phyloP scores from a whole-genome alignment of 2,797 vertebrate species.

The Heliangelus exortis region DNA sequence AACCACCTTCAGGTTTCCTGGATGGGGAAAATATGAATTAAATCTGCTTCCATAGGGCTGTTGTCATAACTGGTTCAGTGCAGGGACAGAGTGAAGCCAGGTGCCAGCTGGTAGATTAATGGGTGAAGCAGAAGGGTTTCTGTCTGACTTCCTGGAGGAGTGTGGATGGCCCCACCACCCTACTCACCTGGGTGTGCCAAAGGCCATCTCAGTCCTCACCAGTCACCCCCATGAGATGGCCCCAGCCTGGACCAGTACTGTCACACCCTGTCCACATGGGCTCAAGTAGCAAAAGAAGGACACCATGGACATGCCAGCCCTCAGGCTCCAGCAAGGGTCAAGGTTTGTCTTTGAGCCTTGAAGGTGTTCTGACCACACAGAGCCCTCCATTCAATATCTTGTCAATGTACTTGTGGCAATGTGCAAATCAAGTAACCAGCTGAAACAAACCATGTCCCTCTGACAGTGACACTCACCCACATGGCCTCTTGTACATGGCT shows the following conservation, averaged over 20 bases:
- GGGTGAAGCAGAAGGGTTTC: not conserved
- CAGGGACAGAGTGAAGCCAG: rapidly evolving
- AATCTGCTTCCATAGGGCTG: not conserved
- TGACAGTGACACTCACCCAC: not conserved
- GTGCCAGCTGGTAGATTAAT: not conserved
- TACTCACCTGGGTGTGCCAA: rapidly evolving
- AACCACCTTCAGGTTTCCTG: not conserved
- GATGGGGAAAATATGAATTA: not conserved
- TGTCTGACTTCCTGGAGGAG: not conserved
- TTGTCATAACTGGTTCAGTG: not conserved
- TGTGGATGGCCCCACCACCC: rapidly evolving
- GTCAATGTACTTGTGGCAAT: not conserved
- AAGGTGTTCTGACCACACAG: not conserved
- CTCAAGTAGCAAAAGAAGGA: not conserved
- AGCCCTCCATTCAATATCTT: not conserved
- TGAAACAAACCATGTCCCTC: not conserved
- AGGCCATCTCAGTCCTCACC: not conserved
- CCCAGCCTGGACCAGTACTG: not conserved
- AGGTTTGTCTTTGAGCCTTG: not conserved
- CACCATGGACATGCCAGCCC: not conserved
- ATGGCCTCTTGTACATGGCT: not conserved
- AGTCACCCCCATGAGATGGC: not conserved
- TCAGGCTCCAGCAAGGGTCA: not conserved
- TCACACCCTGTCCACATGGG: not conserved
- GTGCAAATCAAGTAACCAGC: not conserved